Conservation (phyloP, 1,140 invertebrate species). For the Pseudomyrmex sp. region DNA sequence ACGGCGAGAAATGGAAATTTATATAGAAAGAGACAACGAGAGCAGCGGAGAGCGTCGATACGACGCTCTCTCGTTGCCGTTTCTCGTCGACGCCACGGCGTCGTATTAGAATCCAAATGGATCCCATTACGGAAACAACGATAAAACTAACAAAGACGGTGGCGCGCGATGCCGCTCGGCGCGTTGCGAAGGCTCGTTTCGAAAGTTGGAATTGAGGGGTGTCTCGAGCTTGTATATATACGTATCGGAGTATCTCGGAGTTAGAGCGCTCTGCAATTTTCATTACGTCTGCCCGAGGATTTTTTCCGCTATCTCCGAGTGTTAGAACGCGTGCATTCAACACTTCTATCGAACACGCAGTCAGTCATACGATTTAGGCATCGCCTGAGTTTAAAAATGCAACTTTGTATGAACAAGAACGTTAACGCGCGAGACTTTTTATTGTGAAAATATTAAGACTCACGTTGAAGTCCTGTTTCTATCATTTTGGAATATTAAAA, state of each 20-base stretch:
- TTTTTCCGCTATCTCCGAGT: constrained; percentile 22
- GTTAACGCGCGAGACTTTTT: too few species aligned
- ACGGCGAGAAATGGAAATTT: background rate
- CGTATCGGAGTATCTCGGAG: constrained; percentile 31
- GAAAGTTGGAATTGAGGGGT: constrained; percentile 72
- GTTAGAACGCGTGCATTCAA: background rate
- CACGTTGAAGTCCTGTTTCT: too few species aligned
- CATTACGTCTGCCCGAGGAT: constrained; percentile 64
- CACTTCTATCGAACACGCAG: constrained; percentile 3
- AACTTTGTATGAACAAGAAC: too few species aligned
- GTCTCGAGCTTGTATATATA: constrained; percentile 42
- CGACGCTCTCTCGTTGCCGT: constrained; percentile 51
- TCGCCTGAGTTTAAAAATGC: too few species aligned
- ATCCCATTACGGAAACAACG: constrained; percentile 80
- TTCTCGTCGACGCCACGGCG: constrained; percentile 65
- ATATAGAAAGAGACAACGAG: background rate
- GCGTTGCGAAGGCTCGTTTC: constrained; percentile 61
- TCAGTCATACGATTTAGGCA: background rate
- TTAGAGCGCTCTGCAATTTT: constrained; percentile 58
- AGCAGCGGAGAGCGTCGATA: constrained; percentile 32
- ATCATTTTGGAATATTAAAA: too few species aligned
- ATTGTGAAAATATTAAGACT: too few species aligned
- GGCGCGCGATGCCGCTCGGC: constrained; percentile 60
- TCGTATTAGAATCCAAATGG: constrained; percentile 81
- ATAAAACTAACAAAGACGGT: constrained; percentile 82